phyloP scores from a whole-genome alignment of 64 coral and sea anemone genomes.

The Astreopora myriophthalma region DNA sequence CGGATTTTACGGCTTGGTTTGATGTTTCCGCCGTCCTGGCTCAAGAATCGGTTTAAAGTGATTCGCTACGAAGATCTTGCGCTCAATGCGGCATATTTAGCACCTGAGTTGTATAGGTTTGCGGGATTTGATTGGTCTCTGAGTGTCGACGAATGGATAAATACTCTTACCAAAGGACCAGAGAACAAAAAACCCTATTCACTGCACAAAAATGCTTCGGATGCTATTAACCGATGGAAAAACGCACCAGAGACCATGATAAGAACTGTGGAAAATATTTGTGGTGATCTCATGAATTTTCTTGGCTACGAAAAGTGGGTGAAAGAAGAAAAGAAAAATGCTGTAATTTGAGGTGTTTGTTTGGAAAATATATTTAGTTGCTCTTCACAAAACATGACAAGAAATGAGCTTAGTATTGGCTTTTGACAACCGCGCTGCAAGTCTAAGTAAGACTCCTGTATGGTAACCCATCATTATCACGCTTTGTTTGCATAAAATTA shows the following conservation, averaged over 20 bases:
- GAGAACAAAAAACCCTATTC: not conserved
- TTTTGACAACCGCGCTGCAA: too few species aligned
- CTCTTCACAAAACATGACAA: too few species aligned
- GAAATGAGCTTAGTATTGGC: too few species aligned
- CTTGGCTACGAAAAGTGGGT: not conserved
- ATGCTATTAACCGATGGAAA: not conserved
- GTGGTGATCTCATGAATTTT: conserved; percentile 11
- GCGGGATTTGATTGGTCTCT: not conserved
- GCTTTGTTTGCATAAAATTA: too few species aligned
- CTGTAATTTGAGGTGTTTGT: too few species aligned
- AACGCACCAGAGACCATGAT: not conserved
- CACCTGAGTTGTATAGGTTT: not conserved
- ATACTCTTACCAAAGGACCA: not conserved
- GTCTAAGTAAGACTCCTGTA: too few species aligned
- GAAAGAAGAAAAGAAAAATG: not conserved
- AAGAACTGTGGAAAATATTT: not conserved
- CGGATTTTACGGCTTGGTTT: not conserved
- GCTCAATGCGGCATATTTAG: not conserved
- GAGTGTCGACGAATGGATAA: conserved; percentile 14
- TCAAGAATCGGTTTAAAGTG: not conserved
- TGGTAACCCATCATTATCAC: too few species aligned
- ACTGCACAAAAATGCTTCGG: not conserved
- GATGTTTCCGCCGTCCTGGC: not conserved
- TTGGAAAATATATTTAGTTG: too few species aligned
- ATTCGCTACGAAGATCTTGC: conserved; percentile 15